Evolutionary conservation across 37 sponge, comb jelly and placozoan species (phyloP).

Genomic region (Chondrosia reniformis): DNA sequence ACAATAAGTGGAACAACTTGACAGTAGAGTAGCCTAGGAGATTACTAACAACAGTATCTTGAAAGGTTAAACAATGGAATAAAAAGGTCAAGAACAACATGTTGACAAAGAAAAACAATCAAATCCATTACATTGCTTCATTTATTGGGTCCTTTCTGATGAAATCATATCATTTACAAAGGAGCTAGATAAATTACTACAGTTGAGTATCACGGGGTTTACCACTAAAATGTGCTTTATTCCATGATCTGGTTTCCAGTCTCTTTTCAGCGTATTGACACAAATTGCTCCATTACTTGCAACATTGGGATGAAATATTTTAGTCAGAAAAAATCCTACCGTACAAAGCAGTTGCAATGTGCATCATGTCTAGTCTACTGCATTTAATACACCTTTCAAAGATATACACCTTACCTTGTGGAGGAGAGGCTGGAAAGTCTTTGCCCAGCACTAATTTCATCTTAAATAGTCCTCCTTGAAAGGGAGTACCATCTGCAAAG

Average conservation of each 20-base stretch:
- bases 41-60: too few relatives aligned
- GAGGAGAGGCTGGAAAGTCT: constrained; percentile 92
- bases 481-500: constrained; percentile 83
- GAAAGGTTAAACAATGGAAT: too few relatives aligned
- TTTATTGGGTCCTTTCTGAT: too few relatives aligned
- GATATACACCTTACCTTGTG: constrained; percentile 76
- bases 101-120: too few relatives aligned
- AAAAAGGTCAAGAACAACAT: too few relatives aligned
- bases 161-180: too few relatives aligned
- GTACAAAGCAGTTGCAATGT: neutral
- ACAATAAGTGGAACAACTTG: neutral
- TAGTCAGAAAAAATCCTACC: constrained; percentile 91
- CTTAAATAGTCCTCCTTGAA: constrained; percentile 82
- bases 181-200: too few relatives aligned
- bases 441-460: constrained; percentile 89
- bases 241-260: constrained; percentile 95
- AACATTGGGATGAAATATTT: constrained; percentile 98
- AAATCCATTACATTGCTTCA: too few relatives aligned
- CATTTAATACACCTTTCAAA: too few relatives aligned
- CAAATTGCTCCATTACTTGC: constrained; percentile 96
- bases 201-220: too few relatives aligned
- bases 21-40: too few relatives aligned
- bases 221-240: constrained; percentile 93
- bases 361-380: too few relatives aligned
- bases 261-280: constrained; percentile 97